Evolutionary conservation across 92 coral and sea anemone genomes (phyloP), one percentile per base, ranked within the genome.

Genomic region (Porites rus): DNA sequence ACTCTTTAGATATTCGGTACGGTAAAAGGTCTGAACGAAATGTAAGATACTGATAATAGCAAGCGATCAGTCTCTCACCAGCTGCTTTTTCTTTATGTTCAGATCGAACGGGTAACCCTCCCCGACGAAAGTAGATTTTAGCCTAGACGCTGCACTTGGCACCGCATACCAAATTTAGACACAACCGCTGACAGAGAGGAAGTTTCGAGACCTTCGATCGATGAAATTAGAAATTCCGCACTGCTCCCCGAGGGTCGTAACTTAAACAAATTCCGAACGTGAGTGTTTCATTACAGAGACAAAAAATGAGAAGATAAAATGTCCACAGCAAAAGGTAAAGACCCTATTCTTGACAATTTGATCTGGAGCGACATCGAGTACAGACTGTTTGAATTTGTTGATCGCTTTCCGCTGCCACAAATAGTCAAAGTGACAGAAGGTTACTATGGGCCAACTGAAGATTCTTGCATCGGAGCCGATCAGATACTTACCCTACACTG

Each of bases 381-480:
- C 80, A 87, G 79, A 62, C 79, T 96, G 8, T 70, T 81, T 61
- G 96, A 95, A 17, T 97, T 95, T 70, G 93, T 97, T 46, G 94
- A 87, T 62, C 94, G 90, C 64, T 97, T 93, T 76, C 86, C 92
- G 1, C 88, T 95, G 16, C 99, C 99, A 8, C 99, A 97, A 89
- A 84, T 97, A 74, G 99, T 95, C 52, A 94, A 93, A 65, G 99
- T 97, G 14, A 92, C 90, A 19, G 98, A 95, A 66, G 99, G 99
- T 59, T 95, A 90, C 80, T 97, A 97, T n/a, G 98, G 98, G 10
- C 97, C 98, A 1, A 93, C 92, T 16, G 99, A 97, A 74, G 99
- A 97, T 10, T 95, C 98, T 64, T 95, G 98, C 89, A 94, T 97
- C 14, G 98, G 97, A 51, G 94, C 97, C 11, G 99, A 93, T 51